Base-by-base conservation (phyloP, 35 echinoderm and acorn worm genomes). In the Chiridota heheva region DNA sequence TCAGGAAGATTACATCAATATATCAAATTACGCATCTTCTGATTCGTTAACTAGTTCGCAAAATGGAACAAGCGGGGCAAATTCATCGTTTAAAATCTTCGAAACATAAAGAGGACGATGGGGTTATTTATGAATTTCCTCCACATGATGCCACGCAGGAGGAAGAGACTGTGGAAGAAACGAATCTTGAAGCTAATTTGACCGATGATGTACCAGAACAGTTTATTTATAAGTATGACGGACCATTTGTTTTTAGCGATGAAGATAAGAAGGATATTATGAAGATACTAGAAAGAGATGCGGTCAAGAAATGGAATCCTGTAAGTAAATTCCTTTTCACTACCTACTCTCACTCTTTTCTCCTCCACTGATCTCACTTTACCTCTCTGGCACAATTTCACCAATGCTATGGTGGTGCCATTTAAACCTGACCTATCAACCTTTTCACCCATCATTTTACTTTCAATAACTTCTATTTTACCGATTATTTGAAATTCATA, bases 261-360 rank as follows among this genome's bases (percentile, higher is more conserved):
- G 81, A 82, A 44, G 86, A 88, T 36, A 88, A 78, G 32, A 93
- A 66, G 10, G 90, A 93, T 62, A 44, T 88, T 60, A 63, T 88
- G 3, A 82, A 73, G 46, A 34, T 88, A 40, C 72, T 84, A 48
- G 90, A 93, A 32, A 82, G 85, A 49, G 90, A 93, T 77, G 79
- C 70, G 39, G 86, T 93, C 27, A 93, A 68, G 60, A 93, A 93
- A 45, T 93, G 90, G 90, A 77, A 93, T 63, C 90, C 90, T 59
- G 90, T 93, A 72, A 93, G 90, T 83, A 66, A 60, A 8, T 24
- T 36, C 2, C 13, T 12, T 34, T 71, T 67, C 1, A 34, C 24
- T 30, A 30, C 63, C 34, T 26, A 67, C 18, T 18, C 20, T 28
- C 63, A 67, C 18, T 59, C n/a, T 59, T 59, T 16, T 58, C n/a